Percentiles rank a stretch among this genome's conserved stretches.
Evolutionary conservation across 92 coral and sea anemone species (phyloP).

Genomic region (Epizoanthus fatuus): DNA sequence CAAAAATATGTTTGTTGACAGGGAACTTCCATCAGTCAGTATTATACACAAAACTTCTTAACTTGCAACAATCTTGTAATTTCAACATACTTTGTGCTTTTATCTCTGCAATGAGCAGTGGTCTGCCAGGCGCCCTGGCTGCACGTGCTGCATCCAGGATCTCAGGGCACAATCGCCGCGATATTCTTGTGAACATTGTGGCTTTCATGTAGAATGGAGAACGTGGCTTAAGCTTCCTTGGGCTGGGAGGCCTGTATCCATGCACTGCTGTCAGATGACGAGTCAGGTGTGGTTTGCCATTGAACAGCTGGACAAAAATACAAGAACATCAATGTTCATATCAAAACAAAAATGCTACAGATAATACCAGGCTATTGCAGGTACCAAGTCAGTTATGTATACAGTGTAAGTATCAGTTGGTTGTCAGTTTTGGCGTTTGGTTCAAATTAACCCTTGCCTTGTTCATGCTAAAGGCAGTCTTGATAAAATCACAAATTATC

Average conservation of each 20-base stretch:
- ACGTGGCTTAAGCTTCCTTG: conserved; percentile 94
- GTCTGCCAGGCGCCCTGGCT: conserved; percentile 83
- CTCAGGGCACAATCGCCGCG: conserved; percentile 94
- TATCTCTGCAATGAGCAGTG: conserved; percentile 82
- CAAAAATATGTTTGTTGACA: no score
- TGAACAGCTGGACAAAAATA: conserved; percentile 78
- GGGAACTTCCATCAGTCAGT: not conserved
- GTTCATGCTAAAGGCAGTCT: not conserved
- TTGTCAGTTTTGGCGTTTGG: not conserved
- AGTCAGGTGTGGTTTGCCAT: conserved; percentile 90
- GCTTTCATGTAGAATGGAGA: conserved; percentile 95
- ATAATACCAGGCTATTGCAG: no score
- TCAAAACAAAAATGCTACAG: no score
- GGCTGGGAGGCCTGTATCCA: conserved; percentile 97
- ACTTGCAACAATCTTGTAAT: no score
- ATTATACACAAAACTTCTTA: not conserved
- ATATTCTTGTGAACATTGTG: conserved; percentile 82
- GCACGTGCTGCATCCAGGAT: conserved; percentile 81
- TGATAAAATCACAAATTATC: no score
- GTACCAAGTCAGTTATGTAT: no score
- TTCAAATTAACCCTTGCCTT: not conserved
- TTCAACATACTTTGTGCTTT: conserved; percentile 85
- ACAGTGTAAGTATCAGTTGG: no score
- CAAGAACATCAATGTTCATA: not conserved
- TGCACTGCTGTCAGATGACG: conserved; percentile 95